A percentile compares a stretch with the other conserved stretches of the same genome.
These are phyloP conservation scores for Mizuhopecten yessoensis DNA, from an alignment of 1,140 invertebrate species.

Conservation along the genomic window DNA sequence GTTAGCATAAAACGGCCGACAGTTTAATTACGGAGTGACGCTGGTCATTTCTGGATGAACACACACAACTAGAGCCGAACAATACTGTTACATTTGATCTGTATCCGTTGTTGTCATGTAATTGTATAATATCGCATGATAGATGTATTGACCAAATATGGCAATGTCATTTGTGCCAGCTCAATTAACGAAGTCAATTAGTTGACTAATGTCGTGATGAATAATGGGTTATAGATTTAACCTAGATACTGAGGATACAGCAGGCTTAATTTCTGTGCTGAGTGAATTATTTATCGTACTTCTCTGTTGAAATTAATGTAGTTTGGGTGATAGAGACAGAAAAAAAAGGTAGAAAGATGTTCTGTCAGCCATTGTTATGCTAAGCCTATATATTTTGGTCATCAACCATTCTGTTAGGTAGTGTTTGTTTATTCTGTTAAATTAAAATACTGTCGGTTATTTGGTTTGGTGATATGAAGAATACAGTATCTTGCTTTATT, in stretches of 20 bases:
- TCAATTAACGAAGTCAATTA: slow-evolving; percentile 14
- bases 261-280: background rate
- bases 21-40: slow-evolving; percentile 23
- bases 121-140: slow-evolving; percentile 20
- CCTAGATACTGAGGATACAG: background rate
- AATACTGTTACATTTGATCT: background rate
- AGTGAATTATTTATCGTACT: background rate
- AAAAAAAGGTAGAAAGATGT: background rate
- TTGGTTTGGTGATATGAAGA: background rate
- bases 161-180: background rate
- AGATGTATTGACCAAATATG: slow-evolving; percentile 39
- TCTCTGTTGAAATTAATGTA: background rate
- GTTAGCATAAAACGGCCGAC: background rate
- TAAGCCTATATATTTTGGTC: background rate
- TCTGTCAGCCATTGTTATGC: background rate
- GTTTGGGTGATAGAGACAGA: background rate
- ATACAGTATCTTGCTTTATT: background rate
- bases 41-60: slow-evolving; percentile 37
- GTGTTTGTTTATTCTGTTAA: background rate
- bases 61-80: background rate
- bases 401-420: background rate
- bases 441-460: background rate
- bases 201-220: slow-evolving; percentile 11
- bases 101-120: background rate
- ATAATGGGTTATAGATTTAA: background rate